Conservation (phyloP, 2,113 vertebrate species). For the Upupa epops region DNA sequence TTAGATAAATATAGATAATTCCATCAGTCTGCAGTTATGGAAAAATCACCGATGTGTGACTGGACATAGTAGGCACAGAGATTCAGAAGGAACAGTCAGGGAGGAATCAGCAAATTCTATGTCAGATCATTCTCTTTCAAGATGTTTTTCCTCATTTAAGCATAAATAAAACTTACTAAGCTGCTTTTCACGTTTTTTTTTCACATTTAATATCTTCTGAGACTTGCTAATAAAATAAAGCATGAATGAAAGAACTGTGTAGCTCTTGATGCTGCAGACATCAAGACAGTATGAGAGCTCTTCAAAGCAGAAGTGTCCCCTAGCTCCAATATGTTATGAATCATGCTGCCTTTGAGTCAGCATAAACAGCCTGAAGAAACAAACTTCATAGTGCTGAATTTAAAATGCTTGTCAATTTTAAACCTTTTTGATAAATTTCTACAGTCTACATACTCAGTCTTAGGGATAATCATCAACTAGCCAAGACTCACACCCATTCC, state of each 20-base stretch:
- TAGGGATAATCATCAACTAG: background rate
- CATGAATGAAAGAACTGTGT: background rate
- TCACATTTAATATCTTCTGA: background rate
- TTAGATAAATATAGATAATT: background rate
- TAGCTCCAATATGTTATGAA: background rate
- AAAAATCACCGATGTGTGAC: background rate
- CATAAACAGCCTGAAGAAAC: background rate
- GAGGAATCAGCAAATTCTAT: background rate
- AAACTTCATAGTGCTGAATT: background rate
- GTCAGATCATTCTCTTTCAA: background rate
- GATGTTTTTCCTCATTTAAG: background rate
- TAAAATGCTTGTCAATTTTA: slow-evolving; percentile 11
- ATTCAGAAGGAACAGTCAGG: background rate
- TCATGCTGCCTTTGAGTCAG: background rate
- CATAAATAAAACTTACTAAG: background rate
- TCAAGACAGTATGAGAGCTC: background rate
- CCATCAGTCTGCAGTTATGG: background rate
- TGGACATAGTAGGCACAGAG: background rate
- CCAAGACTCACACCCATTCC: background rate
- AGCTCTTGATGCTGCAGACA: background rate
- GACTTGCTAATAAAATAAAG: background rate
- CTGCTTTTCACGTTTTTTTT: too few species aligned
- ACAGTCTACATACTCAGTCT: background rate
- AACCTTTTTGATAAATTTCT: background rate
- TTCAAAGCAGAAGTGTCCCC: background rate